A percentile compares a stretch with the other conserved stretches of the same genome.
Evolutionary conservation across 35 echinoderm and acorn worm species (phyloP).

Genomic region (Apostichopus californicus): DNA sequence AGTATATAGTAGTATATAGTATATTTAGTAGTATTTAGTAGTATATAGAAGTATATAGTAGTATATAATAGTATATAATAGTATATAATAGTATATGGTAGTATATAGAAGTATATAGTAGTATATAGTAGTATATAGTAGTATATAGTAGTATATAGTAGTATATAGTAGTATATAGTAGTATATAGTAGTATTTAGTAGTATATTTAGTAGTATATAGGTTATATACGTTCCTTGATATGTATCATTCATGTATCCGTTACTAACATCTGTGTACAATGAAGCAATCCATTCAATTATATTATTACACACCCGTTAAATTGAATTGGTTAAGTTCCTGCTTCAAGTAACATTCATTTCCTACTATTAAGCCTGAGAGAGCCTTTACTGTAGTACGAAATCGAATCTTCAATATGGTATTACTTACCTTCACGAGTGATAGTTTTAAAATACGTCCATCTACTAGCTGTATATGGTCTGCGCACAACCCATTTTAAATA

Average conservation of each 20-base stretch:
- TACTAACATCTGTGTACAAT: neutral
- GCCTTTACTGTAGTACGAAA: no score
- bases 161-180: no score
- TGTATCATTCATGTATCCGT: neutral
- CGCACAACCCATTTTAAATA: neutral
- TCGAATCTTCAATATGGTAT: neutral
- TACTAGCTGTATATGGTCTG: neutral
- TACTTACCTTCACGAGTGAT: neutral
- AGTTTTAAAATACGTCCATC: neutral
- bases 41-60: no score
- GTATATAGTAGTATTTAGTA: no score
- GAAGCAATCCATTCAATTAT: neutral
- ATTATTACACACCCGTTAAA: neutral
- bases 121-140: no score
- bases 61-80: no score
- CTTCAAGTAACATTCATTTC: neutral
- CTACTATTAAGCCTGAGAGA: neutral
- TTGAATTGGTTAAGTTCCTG: neutral
- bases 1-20: no score
- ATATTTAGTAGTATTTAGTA: no score
- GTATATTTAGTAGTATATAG: no score
- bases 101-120: no score
- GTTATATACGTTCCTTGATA: neutral
- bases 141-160: no score
- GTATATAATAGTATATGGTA: no score